Evolutionary conservation across 2,797 vertebrate genomes (phyloP).

Genomic region (Chiloscyllium punctatum): DNA sequence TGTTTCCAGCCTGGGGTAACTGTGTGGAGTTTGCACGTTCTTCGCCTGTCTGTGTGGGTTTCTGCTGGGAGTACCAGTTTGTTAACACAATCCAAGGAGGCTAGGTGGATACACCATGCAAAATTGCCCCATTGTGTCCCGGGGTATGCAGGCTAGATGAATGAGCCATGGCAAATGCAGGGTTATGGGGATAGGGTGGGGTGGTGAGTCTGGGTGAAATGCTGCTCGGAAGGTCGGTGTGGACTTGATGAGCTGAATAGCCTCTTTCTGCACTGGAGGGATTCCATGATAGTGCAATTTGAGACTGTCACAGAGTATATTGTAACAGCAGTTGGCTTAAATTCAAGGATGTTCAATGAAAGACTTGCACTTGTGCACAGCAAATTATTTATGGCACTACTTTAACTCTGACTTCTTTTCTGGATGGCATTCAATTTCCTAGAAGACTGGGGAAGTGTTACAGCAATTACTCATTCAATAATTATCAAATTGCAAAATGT

Average conservation of each 20-base stretch:
- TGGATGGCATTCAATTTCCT: constrained; percentile 33
- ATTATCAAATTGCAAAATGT: constrained; percentile 28
- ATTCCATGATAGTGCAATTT: background rate
- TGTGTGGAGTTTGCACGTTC: too few relatives aligned
- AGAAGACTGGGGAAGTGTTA: constrained; percentile 16
- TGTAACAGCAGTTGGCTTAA: background rate
- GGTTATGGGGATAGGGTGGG: too few relatives aligned
- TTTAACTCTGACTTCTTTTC: background rate
- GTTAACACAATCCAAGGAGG: too few relatives aligned
- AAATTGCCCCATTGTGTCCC: too few relatives aligned
- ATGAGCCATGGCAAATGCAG: too few relatives aligned
- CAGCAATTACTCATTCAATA: constrained; percentile 1
- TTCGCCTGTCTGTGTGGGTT: too few relatives aligned
- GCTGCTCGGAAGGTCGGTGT: background rate
- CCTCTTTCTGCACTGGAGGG: background rate
- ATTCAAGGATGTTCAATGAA: background rate
- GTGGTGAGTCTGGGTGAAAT: too few relatives aligned
- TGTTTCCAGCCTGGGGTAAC: too few relatives aligned
- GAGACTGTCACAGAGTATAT: background rate
- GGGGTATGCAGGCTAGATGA: too few relatives aligned
- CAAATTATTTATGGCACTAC: background rate
- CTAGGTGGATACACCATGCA: too few relatives aligned
- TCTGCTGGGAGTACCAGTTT: too few relatives aligned
- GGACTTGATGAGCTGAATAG: background rate
- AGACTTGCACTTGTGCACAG: background rate